Evolutionary conservation across 2,888 invertebrate species (phyloP).

Genomic region (Callyntrura sp.): DNA sequence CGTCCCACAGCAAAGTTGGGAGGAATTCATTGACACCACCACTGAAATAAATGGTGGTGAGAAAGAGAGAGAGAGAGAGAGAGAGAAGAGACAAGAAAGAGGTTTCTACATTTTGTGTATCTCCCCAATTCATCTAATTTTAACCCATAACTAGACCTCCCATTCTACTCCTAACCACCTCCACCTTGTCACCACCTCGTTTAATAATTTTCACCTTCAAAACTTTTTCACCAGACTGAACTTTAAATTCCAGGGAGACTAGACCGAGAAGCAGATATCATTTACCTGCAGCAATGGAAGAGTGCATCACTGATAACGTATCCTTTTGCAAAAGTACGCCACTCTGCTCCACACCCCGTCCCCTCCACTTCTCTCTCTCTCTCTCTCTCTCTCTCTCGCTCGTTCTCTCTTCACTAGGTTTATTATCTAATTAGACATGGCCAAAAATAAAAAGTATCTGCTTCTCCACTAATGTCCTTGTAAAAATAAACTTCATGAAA

Average conservation of each 20-base stretch:
- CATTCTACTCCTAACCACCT: neutral
- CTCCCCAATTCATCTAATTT: neutral
- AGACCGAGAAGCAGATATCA: neutral
- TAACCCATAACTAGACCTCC: too few relatives aligned
- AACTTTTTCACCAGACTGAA: neutral
- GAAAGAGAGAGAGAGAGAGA: too few relatives aligned
- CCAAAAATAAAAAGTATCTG: neutral
- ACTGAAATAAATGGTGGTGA: too few relatives aligned
- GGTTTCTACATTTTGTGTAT: neutral
- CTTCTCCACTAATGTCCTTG: neutral
- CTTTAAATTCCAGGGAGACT: neutral
- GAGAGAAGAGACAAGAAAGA: neutral
- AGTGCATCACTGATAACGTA: neutral
- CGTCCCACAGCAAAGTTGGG: slow-evolving; percentile 28
- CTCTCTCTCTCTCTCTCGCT: slow-evolving; percentile 8
- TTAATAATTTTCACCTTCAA: slow-evolving; percentile 39
- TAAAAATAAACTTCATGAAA: neutral
- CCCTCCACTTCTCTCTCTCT: neutral
- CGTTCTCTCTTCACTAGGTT: neutral
- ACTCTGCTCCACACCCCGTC: neutral
- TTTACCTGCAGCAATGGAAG: neutral
- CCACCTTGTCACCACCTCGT: neutral
- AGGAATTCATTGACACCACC: slow-evolving; percentile 43
- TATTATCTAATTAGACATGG: slow-evolving; percentile 31
- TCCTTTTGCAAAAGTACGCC: too few relatives aligned